Evolutionary conservation across 2,113 vertebrate genomes (phyloP).

Genomic region (Tachycineta bicolor): DNA sequence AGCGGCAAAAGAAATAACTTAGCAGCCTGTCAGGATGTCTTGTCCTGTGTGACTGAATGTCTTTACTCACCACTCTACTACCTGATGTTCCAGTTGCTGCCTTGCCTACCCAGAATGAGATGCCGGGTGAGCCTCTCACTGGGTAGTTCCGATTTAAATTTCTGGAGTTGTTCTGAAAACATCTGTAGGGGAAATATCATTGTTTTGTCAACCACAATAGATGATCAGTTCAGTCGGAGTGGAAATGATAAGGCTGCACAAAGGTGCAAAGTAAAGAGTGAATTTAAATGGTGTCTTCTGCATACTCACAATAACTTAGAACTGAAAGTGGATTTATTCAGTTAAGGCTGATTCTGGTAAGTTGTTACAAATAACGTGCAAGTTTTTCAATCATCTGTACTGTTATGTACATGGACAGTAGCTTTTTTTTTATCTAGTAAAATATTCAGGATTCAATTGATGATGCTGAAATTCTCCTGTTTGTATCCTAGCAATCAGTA

Average conservation of each 20-base stretch:
- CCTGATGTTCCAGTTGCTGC: background rate
- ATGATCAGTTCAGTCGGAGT: background rate
- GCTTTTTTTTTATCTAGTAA: background rate
- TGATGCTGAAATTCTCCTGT: background rate
- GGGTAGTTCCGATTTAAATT: background rate
- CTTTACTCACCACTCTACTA: background rate
- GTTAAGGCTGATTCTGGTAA: background rate
- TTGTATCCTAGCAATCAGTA: background rate
- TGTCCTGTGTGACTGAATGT: background rate
- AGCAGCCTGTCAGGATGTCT: background rate
- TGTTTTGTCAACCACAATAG: background rate
- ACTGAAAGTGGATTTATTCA: background rate
- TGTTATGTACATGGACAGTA: background rate
- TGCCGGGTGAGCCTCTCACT: background rate
- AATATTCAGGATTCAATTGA: background rate
- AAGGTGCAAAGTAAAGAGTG: background rate
- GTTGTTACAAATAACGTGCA: background rate
- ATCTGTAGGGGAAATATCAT: background rate
- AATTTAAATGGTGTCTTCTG: background rate
- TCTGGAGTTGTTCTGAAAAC: background rate
- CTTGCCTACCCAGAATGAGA: background rate
- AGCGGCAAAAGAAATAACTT: background rate
- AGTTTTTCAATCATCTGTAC: background rate
- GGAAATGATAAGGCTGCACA: background rate
- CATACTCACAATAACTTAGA: background rate